These are phyloP conservation scores for Cynoglossus semilaevis DNA, from an alignment of 2,113 vertebrate species.

Conservation along the genomic window DNA sequence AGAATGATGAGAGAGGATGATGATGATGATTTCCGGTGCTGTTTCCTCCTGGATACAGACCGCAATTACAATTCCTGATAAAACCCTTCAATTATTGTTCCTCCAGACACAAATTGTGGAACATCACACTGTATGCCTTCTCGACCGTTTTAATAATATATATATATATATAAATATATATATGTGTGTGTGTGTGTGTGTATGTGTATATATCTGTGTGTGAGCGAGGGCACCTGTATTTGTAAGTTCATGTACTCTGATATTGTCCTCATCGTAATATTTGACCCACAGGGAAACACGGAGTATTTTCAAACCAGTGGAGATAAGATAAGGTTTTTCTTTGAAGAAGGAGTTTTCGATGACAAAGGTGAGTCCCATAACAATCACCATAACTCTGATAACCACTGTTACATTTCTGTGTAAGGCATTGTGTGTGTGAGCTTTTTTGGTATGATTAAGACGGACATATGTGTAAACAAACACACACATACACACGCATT, in stretches of 20 bases:
- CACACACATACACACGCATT: no score
- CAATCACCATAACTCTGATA: background rate
- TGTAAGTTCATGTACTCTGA: no score
- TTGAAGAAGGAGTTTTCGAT: constrained; percentile 92
- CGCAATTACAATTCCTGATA: constrained; percentile 60
- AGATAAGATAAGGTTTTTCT: constrained; percentile 96
- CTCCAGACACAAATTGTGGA: constrained; percentile 18
- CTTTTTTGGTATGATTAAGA: no score
- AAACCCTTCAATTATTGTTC: constrained; percentile 28
- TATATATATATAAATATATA: no score
- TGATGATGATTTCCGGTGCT: constrained; percentile 11
- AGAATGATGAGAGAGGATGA: background rate
- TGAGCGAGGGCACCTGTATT: no score
- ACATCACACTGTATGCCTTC: constrained; percentile 5
- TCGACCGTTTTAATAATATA: no score
- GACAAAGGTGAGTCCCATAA: constrained; percentile 77
- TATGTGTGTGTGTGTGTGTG: no score
- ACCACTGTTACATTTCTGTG: background rate
- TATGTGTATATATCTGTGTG: no score
- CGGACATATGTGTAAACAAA: no score
- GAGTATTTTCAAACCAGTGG: constrained; percentile 95
- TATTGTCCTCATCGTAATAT: background rate
- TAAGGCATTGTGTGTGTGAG: background rate
- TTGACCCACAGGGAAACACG: constrained; percentile 79
- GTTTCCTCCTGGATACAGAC: constrained; percentile 39